phyloP scores from a whole-genome alignment of 2,113 vertebrate species.

The Mystacornis crossleyi region DNA sequence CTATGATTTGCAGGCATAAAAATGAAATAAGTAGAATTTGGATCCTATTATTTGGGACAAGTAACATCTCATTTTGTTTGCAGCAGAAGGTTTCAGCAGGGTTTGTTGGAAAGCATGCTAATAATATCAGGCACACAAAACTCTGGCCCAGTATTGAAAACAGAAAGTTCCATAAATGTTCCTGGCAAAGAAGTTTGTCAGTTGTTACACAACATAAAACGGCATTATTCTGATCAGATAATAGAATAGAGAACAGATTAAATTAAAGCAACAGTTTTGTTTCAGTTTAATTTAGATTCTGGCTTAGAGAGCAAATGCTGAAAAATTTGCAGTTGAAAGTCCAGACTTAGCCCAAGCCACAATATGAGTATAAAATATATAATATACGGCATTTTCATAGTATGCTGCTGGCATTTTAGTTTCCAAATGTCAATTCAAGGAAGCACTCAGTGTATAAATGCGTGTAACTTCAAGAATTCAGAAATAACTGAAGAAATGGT shows the following conservation, averaged over 20 bases:
- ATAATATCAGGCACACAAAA: not conserved
- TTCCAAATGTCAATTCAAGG: not conserved
- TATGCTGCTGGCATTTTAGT: not conserved
- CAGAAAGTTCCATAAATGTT: not conserved
- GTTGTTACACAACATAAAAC: not conserved
- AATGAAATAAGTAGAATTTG: not conserved
- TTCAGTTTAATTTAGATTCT: constrained; percentile 36
- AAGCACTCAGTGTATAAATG: not conserved
- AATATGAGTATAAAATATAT: not conserved
- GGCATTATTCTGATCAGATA: not conserved
- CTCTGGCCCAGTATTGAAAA: not conserved
- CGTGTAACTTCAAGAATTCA: not conserved
- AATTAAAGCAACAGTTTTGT: not conserved
- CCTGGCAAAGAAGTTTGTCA: not conserved
- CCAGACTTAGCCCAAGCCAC: not conserved
- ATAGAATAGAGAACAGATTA: not conserved
- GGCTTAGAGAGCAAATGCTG: not conserved
- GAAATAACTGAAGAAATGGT: not conserved
- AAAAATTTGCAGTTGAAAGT: not conserved
- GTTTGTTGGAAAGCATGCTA: not conserved
- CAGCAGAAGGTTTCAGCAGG: not conserved
- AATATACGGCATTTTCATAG: not conserved
- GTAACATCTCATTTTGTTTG: not conserved
- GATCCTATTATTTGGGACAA: not conserved
- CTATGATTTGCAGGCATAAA: not conserved